Base-by-base conservation (phyloP, 1,140 invertebrate genomes). In the Papilio dardanus region DNA sequence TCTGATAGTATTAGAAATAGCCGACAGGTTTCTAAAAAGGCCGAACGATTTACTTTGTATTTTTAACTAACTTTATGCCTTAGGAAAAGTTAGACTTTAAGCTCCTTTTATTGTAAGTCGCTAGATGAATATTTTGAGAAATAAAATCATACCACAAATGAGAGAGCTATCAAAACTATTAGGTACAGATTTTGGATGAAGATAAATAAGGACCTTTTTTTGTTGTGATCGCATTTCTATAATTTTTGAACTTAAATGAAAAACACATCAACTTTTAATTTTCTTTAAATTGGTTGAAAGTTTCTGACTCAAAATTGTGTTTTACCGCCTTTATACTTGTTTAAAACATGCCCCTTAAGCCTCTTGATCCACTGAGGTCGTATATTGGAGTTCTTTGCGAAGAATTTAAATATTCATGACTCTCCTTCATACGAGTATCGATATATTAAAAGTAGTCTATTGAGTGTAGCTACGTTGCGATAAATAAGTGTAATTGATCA, bases 301-400 rank as follows among this genome's bases (percentile, higher is more conserved):
- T 28, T 14, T 62, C 6, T 62, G 24, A 62, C 54, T 62, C 30
- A 28, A 62, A 28, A 58, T 2, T 28, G 54, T 62, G 12, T 62
- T 62, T 58, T 54, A 54, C 19, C 14, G 1, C 54, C 24, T 62
- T 28, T 62, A 62, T 62, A 62, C 54, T 62, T 28, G 54, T 62
- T 24, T 24, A 54, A 54, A 54, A 54, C 50, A 24, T 62, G 54
- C 54, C 54, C 24, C 54, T 54, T 28, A 62, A 62, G 54, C 54
- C 54, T 62, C 54, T 62, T 28, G 54, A 62, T 62, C 54, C 16
- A 62, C 54, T 62, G 14, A 62, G 54, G 54, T 62, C 54, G 54
- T 62, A 30, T 62, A 62, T 62, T 62, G 54, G 54, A 62, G 54
- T 58, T 28, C 54, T 58, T 58, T 58, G 54, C 54, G 30, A 58